phyloP scores from a whole-genome alignment of 2,113 vertebrate species.

The Psephotus haematonotus region DNA sequence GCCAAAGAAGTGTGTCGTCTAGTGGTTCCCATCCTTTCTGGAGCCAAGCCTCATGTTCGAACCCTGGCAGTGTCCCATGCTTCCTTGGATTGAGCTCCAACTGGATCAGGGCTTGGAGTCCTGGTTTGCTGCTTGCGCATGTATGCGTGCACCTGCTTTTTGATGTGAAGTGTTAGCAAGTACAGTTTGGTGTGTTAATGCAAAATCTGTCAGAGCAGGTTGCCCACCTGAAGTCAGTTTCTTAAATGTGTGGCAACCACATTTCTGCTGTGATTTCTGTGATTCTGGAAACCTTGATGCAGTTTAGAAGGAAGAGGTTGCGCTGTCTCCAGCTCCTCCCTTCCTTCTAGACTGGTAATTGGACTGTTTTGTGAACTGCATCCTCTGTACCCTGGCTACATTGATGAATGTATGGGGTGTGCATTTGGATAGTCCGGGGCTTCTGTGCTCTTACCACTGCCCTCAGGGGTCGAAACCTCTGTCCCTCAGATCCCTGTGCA shows the following conservation, averaged over 20 bases:
- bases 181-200: conserved; percentile 31
- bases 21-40: conserved; percentile 61
- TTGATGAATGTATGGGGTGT: background rate
- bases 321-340: background rate
- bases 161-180: conserved; percentile 57
- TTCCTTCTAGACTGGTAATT: background rate
- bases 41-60: conserved; percentile 65
- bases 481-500: rapidly evolving
- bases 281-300: background rate
- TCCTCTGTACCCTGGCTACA: background rate
- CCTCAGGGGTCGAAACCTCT: background rate
- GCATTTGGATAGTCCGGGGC: background rate
- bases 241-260: conserved; percentile 1
- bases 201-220: conserved; percentile 66
- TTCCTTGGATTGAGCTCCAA: conserved; percentile 38
- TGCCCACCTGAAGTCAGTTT: conserved; percentile 59
- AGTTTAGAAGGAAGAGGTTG: background rate
- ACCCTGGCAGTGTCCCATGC: conserved; percentile 58
- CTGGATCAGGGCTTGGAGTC: conserved; percentile 41
- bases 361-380: background rate
- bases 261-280: conserved; percentile 34
- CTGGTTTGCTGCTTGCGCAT: background rate
- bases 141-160: conserved; percentile 45
- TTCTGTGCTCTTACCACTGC: background rate
- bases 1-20: conserved; percentile 67